phyloP scores from a whole-genome alignment of 2,113 vertebrate genomes.

The Clupea harengus region DNA sequence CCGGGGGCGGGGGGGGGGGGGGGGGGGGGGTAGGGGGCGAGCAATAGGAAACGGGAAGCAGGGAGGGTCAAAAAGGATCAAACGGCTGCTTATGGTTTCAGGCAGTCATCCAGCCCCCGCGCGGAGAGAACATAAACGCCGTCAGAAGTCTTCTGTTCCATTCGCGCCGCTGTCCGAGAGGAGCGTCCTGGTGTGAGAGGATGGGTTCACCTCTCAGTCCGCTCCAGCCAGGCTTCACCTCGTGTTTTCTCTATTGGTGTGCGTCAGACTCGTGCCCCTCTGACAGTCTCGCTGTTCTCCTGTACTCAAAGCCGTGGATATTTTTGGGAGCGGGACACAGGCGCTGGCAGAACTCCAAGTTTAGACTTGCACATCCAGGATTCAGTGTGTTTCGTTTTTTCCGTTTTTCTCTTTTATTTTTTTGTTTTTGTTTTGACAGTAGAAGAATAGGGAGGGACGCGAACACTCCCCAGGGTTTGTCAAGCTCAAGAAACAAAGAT shows the following conservation, averaged over 20 bases:
- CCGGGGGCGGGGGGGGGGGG: background rate
- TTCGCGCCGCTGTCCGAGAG: background rate
- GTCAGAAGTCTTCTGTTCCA: background rate
- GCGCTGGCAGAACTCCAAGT: constrained; percentile 50
- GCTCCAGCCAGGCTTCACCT: no score
- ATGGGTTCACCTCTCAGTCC: background rate
- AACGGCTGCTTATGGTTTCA: constrained; percentile 38
- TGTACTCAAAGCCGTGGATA: background rate
- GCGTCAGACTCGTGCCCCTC: background rate
- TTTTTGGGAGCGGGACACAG: constrained; percentile 46
- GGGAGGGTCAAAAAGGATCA: constrained; percentile 58
- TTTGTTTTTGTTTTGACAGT: constrained; percentile 50
- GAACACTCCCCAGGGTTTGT: constrained; percentile 10
- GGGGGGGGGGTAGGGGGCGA: background rate
- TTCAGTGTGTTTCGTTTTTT: background rate
- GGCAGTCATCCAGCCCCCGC: constrained; percentile 7
- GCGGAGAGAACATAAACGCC: constrained; percentile 17
- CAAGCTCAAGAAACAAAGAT: constrained; percentile 2
- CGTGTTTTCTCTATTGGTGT: background rate
- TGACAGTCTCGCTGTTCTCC: background rate
- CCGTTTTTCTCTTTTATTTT: background rate
- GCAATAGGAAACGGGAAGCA: constrained; percentile 34
- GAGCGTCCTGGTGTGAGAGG: background rate
- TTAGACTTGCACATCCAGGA: constrained; percentile 16
- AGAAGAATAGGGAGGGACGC: constrained; percentile 26